Conservation (phyloP, 2,888 invertebrate species). For the Thera obeliscata region DNA sequence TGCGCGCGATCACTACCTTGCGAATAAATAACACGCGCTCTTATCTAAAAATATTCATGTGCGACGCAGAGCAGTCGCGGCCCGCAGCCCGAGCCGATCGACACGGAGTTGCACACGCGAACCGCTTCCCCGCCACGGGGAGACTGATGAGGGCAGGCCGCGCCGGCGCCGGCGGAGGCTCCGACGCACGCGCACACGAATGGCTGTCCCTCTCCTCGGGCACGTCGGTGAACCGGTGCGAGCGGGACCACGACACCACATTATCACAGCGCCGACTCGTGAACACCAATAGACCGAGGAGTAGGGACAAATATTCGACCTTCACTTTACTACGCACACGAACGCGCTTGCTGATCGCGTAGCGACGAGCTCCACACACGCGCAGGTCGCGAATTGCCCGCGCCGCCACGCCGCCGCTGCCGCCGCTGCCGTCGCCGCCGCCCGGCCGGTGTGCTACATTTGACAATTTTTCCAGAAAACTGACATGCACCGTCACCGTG, state of each 20-base stretch:
- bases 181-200: slow-evolving; percentile 77
- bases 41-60: slow-evolving; percentile 84
- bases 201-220: slow-evolving; percentile 69
- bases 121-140: slow-evolving; percentile 82
- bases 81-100: slow-evolving; percentile 64
- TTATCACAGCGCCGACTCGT: slow-evolving; percentile 81
- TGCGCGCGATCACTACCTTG: slow-evolving; percentile 81
- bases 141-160: slow-evolving; percentile 83
- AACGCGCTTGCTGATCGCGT: slow-evolving; percentile 64
- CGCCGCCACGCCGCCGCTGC: slow-evolving; percentile 48
- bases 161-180: slow-evolving; percentile 79
- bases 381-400: slow-evolving; percentile 70
- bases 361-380: slow-evolving; percentile 68
- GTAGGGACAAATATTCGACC: slow-evolving; percentile 84
- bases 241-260: slow-evolving; percentile 74
- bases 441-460: slow-evolving; percentile 75
- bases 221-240: slow-evolving; percentile 54
- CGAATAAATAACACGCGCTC: slow-evolving; percentile 82
- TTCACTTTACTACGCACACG: slow-evolving; percentile 82
- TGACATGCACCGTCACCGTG: slow-evolving; percentile 77
- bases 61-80: slow-evolving; percentile 68
- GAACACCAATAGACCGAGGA: slow-evolving; percentile 84
- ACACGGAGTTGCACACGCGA: slow-evolving; percentile 77
- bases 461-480: slow-evolving; percentile 83
- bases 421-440: slow-evolving; percentile 53